Base-by-base conservation (phyloP, 2,888 invertebrate species). In the Meiosimyza platycephala region DNA sequence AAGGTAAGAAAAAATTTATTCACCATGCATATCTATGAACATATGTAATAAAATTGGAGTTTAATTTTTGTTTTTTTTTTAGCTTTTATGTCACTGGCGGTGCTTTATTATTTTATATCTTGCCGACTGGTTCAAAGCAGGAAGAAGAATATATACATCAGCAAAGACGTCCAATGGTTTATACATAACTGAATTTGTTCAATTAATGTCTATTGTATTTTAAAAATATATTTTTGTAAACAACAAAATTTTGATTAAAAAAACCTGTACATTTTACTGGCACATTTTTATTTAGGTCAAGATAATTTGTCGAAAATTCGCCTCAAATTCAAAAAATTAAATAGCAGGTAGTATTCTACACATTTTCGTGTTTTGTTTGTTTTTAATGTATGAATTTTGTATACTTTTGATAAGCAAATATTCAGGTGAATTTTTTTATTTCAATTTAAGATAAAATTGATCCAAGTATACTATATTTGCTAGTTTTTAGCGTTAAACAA, bases 11-110 rank as follows among this genome's bases (percentile, higher is more conserved):
- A 40, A 13, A 28, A 40, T 18, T 6, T 9, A 40, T 40, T 40
- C 4, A 40, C 9, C 4, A 9, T 40, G 9, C 2, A 50, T 13
- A n/a, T n/a, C n/a, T 50, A 50, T 3, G 59, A 15, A 48, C 55
- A 51, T 16, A 18, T 11, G 6, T 18, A 13, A 16, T 1, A 3
- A 55, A 40, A 7, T n/a, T 6, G 40, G 40, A 9, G 9, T 9
- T 40, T 22, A 50, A 22, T 7, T 54, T 28, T 50, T 55, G 28
- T 47, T 63, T 62, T 74, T 62, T 74, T 59, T 74, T 4, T 65
- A 84, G 86, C 0, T 87, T 87, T 73, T 85, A 81, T 73, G 82
- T 88, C 0, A 84, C 79, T 5, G 85, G 85, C 2, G 88, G 87
- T 3, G 79, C 84, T 0, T 74, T 88, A 63, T 75, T 86, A 0